Evolutionary conservation across 2,888 invertebrate genomes (phyloP).

Genomic region (Synergus gifuensis): DNA sequence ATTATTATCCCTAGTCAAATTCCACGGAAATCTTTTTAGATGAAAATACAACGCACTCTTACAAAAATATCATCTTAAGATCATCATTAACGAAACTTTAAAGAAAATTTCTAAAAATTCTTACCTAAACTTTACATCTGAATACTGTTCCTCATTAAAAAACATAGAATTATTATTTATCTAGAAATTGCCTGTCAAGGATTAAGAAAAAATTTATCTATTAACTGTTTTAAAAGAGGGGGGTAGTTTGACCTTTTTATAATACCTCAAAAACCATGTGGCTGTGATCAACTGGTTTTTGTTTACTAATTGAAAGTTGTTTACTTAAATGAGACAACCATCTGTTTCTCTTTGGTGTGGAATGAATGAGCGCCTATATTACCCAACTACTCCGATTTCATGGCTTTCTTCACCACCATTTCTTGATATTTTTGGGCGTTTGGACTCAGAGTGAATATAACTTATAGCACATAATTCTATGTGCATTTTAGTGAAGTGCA

Average conservation of each 20-base stretch:
- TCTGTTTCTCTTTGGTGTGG: not conserved
- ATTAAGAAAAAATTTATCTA: too few relatives aligned
- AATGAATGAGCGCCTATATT: not conserved
- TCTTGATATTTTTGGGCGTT: not conserved
- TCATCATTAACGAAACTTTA: not conserved
- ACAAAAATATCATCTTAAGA: not conserved
- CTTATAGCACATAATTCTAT: not conserved
- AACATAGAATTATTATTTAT: too few relatives aligned
- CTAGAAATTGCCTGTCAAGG: too few relatives aligned
- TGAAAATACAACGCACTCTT: slow-evolving; percentile 27
- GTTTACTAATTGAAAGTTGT: slow-evolving; percentile 1
- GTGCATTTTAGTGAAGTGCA: slow-evolving; percentile 23
- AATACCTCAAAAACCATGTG: not conserved
- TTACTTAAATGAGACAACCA: slow-evolving; percentile 1
- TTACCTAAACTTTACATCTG: not conserved
- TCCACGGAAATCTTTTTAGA: slow-evolving; percentile 49
- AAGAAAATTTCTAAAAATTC: not conserved
- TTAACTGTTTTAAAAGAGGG: not conserved
- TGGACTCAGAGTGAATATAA: not conserved
- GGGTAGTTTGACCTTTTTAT: not conserved
- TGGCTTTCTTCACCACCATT: slow-evolving; percentile 3
- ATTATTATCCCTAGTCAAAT: slow-evolving; percentile 42
- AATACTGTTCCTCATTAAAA: too few relatives aligned
- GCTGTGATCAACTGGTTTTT: not conserved
- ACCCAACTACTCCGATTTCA: not conserved